These are phyloP conservation scores for Neoarius graeffei DNA, from an alignment of 2,113 vertebrate genomes.

Conservation along the genomic window DNA sequence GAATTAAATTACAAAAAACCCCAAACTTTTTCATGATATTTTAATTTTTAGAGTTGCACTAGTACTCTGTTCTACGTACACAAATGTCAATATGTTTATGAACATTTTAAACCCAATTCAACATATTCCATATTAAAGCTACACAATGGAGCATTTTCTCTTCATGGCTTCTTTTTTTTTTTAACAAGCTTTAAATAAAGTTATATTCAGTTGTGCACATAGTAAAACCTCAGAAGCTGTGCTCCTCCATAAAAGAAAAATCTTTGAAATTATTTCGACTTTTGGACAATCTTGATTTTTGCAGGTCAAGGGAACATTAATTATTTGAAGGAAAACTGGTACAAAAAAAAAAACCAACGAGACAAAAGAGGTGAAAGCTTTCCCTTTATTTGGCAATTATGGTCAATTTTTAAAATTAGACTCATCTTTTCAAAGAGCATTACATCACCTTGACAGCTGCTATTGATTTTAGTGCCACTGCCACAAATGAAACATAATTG, in stretches of 20 bases:
- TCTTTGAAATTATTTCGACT: background rate
- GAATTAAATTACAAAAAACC: too few relatives aligned
- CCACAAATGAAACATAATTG: background rate
- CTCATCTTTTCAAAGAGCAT: background rate
- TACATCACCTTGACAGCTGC: background rate
- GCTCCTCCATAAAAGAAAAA: background rate
- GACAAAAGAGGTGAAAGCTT: background rate
- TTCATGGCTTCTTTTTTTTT: background rate
- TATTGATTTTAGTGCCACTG: background rate
- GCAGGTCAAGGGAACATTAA: background rate
- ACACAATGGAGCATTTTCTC: background rate
- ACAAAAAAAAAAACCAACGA: too few relatives aligned
- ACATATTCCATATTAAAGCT: background rate
- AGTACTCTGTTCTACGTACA: background rate
- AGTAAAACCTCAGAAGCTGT: too few relatives aligned
- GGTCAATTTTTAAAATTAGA: background rate
- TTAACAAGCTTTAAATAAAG: background rate
- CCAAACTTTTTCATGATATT: too few relatives aligned
- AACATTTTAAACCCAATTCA: background rate
- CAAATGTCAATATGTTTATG: background rate
- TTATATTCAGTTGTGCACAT: background rate
- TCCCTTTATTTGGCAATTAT: background rate
- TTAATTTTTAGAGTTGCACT: too few relatives aligned
- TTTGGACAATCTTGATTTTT: background rate
- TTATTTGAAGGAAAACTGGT: background rate